These are phyloP conservation scores for Nannobrachium achirus DNA, from an alignment of 2,113 vertebrate species.

Conservation along the genomic window DNA sequence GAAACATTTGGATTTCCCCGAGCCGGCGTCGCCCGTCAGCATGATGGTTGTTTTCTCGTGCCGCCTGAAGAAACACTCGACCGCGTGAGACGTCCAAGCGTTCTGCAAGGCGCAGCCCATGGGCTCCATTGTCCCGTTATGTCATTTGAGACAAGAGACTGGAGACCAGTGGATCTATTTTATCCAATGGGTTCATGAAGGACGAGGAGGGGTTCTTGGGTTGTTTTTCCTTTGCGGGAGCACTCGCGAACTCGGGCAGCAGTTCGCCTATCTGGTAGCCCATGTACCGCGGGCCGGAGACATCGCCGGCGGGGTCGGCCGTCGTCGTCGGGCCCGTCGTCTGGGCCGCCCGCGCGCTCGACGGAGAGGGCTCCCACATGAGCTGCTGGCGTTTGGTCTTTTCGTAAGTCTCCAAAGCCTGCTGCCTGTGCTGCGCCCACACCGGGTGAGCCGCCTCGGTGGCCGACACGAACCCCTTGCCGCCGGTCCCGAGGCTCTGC, in stretches of 20 bases:
- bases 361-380: too few species aligned
- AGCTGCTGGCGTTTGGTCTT: too few species aligned
- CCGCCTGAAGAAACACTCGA: neutral
- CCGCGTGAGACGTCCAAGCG: neutral
- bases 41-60: neutral
- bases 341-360: too few species aligned
- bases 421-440: neutral
- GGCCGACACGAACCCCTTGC: neutral
- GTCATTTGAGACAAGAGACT: neutral
- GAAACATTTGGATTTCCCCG: neutral
- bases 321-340: too few species aligned
- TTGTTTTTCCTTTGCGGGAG: too few species aligned
- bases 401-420: neutral
- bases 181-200: neutral
- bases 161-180: neutral
- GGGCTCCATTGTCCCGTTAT: neutral
- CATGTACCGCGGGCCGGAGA: too few species aligned
- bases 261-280: too few species aligned
- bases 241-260: too few species aligned
- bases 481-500: neutral
- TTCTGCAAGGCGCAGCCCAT: neutral
- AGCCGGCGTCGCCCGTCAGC: neutral
- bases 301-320: too few species aligned
- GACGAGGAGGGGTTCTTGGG: neutral
- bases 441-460: neutral